Conservation (phyloP, 2,113 vertebrate species). For the Trogon surrucura region DNA sequence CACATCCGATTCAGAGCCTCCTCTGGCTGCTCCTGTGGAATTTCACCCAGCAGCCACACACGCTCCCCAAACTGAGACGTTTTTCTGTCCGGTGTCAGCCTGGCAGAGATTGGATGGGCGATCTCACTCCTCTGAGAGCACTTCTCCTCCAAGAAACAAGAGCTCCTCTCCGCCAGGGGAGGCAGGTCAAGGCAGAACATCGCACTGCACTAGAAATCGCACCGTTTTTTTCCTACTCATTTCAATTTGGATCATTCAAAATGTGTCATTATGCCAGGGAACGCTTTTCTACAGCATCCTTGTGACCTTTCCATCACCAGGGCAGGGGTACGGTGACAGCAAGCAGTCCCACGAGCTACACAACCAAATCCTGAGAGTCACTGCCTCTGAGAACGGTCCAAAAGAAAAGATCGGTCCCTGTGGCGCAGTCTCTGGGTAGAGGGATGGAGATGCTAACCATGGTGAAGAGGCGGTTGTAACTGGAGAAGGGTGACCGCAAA, state of each 20-base stretch:
- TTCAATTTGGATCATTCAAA: background rate
- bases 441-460: background rate
- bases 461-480: background rate
- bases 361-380: background rate
- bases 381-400: background rate
- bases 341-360: background rate
- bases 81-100: background rate
- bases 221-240: background rate
- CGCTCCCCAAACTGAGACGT: background rate
- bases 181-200: background rate
- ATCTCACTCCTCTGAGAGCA: background rate
- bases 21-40: background rate
- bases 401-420: background rate
- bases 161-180: background rate
- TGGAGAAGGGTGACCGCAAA: background rate
- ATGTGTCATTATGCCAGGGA: background rate
- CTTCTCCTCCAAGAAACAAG: background rate
- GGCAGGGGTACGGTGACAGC: background rate
- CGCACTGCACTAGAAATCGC: accelerated
- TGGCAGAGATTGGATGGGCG: accelerated
- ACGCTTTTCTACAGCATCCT: background rate
- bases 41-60: background rate
- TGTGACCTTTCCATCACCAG: background rate
- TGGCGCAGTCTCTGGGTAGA: background rate
- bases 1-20: background rate